phyloP scores from a whole-genome alignment of 2,888 invertebrate species.

The Caradrina clavipalpis region DNA sequence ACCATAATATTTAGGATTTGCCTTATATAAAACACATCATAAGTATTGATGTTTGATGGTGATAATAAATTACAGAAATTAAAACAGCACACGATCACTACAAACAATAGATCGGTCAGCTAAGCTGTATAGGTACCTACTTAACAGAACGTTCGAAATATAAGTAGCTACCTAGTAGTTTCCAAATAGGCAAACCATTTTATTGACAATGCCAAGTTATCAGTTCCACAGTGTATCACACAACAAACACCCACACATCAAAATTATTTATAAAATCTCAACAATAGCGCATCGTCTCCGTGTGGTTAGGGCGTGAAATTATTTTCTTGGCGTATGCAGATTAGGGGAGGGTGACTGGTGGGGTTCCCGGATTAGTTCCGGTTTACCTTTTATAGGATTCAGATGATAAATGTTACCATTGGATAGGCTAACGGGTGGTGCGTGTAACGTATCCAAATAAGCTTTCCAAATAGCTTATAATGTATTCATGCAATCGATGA shows the following conservation, averaged over 20 bases:
- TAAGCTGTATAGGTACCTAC: too few species aligned
- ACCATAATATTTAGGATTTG: too few species aligned
- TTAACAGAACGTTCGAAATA: neutral
- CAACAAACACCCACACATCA: constrained; percentile 60
- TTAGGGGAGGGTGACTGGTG: constrained; percentile 81
- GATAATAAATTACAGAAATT: neutral
- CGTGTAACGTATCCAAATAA: constrained; percentile 88
- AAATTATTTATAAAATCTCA: constrained; percentile 71
- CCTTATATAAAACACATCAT: too few species aligned
- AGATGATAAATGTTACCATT: constrained; percentile 88
- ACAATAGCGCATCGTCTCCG: constrained; percentile 79
- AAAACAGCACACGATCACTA: neutral
- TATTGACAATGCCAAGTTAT: constrained; percentile 36
- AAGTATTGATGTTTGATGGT: too few species aligned
- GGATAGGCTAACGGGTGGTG: constrained; percentile 86
- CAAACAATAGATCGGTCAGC: neutral
- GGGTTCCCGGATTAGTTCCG: constrained; percentile 86
- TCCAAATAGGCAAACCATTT: constrained; percentile 26
- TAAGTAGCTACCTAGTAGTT: neutral
- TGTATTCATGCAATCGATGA: constrained; percentile 64
- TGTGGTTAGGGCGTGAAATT: constrained; percentile 89
- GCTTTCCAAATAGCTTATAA: constrained; percentile 71
- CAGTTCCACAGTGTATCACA: constrained; percentile 44
- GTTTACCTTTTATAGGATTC: constrained; percentile 90
- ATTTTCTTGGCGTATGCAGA: constrained; percentile 90